Base-by-base conservation (phyloP, 2,888 invertebrate species). In the Pristionchus japonicus region DNA sequence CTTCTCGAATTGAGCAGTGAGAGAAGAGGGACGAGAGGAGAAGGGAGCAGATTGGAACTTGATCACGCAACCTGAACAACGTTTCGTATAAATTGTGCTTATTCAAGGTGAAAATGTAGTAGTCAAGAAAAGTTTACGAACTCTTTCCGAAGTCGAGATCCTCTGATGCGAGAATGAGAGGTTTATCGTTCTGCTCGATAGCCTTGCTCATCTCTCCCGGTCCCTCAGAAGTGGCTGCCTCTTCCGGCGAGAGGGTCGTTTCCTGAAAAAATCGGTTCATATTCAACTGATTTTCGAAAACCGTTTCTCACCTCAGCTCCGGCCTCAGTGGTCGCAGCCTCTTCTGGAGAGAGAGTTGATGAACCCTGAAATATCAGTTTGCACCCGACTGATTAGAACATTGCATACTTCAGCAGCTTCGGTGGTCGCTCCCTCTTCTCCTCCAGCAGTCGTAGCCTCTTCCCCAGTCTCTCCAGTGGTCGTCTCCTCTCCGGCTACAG, bases 31-130 rank as follows among this genome's bases (percentile, higher is more conserved):
- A 15, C 93, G 88, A 20, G 91, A 86, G 1, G 88, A 85, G 3
- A 92, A 88, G 11, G 91, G 90, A 88, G 92, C 90, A 15, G 92
- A 92, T 92, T 93, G 93, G 93, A 93, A 93, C 31, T 92, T 91
- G 85, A 93, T 93, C 70, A 92, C 88, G 67, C 93, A 93, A 67
- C 92, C 93, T 92, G 88, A 70, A 70, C 64, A 92, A 87, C n/a
- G n/a, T 43, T 40, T 74, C 52, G 27, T 3, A 34, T 82, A 1
- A 20, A 49, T 27, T 31, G 1, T 82, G n/a, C n/a, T n/a, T n/a
- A n/a, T n/a, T n/a, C n/a, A n/a, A n/a, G n/a, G 7, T 15, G 17
- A 49, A 49, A 77, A 23, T 43, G 1, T 77, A 34, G 43, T 40
- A 23, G 67, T 43, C 6, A 67, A 77, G 17, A 11, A 47, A 13